These are phyloP conservation scores for Pseudorhombus dupliciocellatus DNA, from an alignment of 2,113 vertebrate species.

Conservation along the genomic window DNA sequence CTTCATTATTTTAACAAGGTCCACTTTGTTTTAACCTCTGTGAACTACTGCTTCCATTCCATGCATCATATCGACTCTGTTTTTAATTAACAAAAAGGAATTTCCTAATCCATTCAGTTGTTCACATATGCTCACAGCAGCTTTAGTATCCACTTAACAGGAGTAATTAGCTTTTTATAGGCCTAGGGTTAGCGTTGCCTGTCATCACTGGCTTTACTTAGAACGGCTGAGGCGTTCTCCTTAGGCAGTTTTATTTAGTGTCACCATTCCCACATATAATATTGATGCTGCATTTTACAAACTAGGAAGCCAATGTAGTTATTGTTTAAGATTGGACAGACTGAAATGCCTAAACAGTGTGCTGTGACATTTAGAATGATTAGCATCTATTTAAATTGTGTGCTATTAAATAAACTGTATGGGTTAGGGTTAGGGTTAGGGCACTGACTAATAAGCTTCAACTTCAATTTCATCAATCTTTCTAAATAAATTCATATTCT, in stretches of 20 bases:
- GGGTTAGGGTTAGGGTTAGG: too few species aligned
- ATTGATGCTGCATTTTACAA: neutral
- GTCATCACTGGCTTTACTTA: conserved; percentile 30
- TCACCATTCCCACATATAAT: neutral
- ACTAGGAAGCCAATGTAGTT: neutral
- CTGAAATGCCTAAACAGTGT: neutral
- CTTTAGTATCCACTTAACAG: conserved; percentile 38
- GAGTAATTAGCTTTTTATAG: conserved; percentile 42
- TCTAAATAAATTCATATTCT: neutral
- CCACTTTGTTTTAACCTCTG: neutral
- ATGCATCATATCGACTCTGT: conserved; percentile 8
- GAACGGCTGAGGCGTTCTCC: conserved; percentile 3
- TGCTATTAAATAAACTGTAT: neutral
- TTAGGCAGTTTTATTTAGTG: conserved; percentile 10
- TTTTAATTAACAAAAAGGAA: conserved; percentile 53
- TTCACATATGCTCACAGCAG: conserved; percentile 34
- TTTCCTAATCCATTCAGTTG: conserved; percentile 46
- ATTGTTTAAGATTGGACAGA: neutral
- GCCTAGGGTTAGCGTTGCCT: conserved; percentile 12
- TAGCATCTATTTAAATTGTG: neutral
- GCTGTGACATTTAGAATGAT: too few species aligned
- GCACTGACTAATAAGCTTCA: neutral
- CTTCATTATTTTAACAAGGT: neutral
- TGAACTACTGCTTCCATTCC: neutral
- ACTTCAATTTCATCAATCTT: neutral